phyloP scores from a whole-genome alignment of 2,797 vertebrate genomes.

The Triplophysa yarkandensis region DNA sequence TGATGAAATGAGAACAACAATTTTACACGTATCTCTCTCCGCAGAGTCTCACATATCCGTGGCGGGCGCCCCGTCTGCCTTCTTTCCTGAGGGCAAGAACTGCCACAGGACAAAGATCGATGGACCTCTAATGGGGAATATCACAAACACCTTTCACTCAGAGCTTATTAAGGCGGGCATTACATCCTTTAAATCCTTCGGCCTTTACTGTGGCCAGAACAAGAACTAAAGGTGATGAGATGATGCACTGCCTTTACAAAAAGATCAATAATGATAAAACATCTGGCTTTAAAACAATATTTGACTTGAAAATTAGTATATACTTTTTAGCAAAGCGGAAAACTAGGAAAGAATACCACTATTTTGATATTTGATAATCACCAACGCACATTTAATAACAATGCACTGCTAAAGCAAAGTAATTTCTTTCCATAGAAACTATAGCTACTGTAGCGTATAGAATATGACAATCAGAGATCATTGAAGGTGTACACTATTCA shows the following conservation, averaged over 20 bases:
- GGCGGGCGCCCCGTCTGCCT: conserved; percentile 66
- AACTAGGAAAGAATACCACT: too few relatives aligned
- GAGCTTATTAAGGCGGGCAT: conserved; percentile 52
- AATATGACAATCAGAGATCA: conserved; percentile 4
- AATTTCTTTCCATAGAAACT: background rate
- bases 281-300: background rate
- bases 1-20: background rate
- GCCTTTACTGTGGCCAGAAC: conserved; percentile 69
- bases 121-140: background rate
- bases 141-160: conserved; percentile 42
- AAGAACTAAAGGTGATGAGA: background rate
- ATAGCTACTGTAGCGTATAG: background rate
- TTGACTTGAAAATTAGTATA: background rate
- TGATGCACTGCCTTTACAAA: background rate
- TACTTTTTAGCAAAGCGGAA: background rate
- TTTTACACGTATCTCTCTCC: background rate
- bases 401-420: background rate
- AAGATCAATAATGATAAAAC: background rate
- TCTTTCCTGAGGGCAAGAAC: conserved; percentile 69
- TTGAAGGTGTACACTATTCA: background rate
- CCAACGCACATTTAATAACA: background rate
- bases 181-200: background rate
- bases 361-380: too few relatives aligned
- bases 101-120: conserved; percentile 64
- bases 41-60: conserved; percentile 36